Base-by-base conservation (phyloP, 2,797 vertebrate genomes). In the Momotus momota region DNA sequence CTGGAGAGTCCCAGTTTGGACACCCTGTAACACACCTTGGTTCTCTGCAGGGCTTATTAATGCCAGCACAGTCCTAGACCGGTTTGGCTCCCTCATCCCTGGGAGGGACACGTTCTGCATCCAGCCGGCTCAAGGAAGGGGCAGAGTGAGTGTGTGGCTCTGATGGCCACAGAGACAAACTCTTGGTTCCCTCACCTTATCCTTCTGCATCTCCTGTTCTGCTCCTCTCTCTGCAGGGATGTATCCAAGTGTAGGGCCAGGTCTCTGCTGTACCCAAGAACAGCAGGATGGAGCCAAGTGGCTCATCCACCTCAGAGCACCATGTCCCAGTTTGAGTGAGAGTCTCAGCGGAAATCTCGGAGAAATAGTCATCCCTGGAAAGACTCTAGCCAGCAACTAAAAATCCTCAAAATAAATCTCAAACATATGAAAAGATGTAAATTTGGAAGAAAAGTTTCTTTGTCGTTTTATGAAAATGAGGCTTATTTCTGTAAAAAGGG, bases 381-480 rank as follows among this genome's bases (percentile, higher is more conserved):
- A 79, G 48, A 26, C 74, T 95, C 87, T 61, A 33, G 55, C 80
- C 83, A 77, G 64, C 80, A 91, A 86, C 29, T 33, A 67, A 75
- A 94, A 86, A 52, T 55, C 48, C 80, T 88, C 86, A 77, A 70
- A 90, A 8, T 25, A 90, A 93, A 90, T 38, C 60, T 49, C n/a
- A 86, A 86, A 55, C 11, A 29, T 33, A 81, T 4, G 27, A 79
- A 89, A 90, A 65, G 11, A 90, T 0, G 11, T 12, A 35, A 31
- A 91, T 88, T 52, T 58, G 6, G 48, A n/a, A 35, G 35, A 79
- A 75, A 92, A 80, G 5, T n/a, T 75, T 60, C 81, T 54, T 75
- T 49, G 58, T 86, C 7, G 7, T 86, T 75, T 84, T 54, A 90
- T 49, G 46, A 88, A 77, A 70, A 84, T 84, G 35, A 31, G 20